Evolutionary conservation across 2,888 invertebrate genomes (phyloP).

Genomic region (Acronicta aceris): DNA sequence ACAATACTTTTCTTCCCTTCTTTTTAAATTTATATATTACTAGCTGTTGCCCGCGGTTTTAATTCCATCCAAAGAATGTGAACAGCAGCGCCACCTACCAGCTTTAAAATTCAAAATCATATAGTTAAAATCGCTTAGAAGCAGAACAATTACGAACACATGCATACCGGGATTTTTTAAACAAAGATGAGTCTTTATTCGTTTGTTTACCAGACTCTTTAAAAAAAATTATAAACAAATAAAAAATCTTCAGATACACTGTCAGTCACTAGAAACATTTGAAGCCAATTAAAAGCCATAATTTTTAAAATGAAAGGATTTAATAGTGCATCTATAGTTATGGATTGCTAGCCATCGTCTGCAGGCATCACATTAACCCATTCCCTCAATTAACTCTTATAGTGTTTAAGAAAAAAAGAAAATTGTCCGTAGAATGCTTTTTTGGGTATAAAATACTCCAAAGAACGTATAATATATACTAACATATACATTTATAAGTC

Average conservation of each 20-base stretch:
- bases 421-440: conserved; percentile 26
- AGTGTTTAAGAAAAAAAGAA: conserved; percentile 27
- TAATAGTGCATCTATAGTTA: conserved; percentile 46
- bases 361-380: conserved; percentile 42
- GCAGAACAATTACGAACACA: no score
- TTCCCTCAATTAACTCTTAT: conserved; percentile 40
- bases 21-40: no score
- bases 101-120: no score
- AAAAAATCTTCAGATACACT: conserved; percentile 5
- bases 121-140: no score
- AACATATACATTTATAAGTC: conserved; percentile 9
- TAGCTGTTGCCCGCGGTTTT: no score
- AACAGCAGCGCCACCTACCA: no score
- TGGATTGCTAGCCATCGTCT: conserved; percentile 23
- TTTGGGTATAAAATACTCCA: conserved; percentile 15
- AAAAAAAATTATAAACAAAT: background rate
- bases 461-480: background rate
- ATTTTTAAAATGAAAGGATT: conserved; percentile 22
- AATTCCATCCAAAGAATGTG: no score
- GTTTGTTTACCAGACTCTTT: background rate
- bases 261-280: conserved; percentile 26
- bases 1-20: no score
- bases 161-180: no score
- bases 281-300: conserved; percentile 25
- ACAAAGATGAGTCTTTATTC: background rate